These are phyloP conservation scores for Listrodromus nycthemerus DNA, from an alignment of 2,888 invertebrate species.

Conservation along the genomic window DNA sequence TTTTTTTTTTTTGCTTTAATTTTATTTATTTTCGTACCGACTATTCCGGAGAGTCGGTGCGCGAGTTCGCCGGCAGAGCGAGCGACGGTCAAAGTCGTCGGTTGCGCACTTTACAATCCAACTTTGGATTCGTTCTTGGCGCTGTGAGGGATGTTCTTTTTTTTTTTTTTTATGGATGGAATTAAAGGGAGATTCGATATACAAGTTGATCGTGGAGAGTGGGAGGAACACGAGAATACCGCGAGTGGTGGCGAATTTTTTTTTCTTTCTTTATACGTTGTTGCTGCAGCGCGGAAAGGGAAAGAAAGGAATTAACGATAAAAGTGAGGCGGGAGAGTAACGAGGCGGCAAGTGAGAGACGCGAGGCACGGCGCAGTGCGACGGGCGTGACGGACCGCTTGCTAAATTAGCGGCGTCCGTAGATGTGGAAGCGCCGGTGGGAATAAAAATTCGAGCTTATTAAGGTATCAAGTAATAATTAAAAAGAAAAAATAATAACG, in stretches of 20 bases:
- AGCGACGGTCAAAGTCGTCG: constrained; percentile 1
- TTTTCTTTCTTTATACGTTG: not conserved
- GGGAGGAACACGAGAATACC: not conserved
- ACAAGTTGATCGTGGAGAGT: not conserved
- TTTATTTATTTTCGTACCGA: constrained; percentile 51
- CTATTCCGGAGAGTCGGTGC: constrained; percentile 32
- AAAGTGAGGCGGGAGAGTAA: constrained; percentile 5
- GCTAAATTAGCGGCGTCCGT: constrained; percentile 25
- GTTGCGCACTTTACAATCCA: constrained; percentile 25
- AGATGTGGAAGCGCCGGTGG: not conserved
- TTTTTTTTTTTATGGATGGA: too few relatives aligned
- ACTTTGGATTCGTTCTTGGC: constrained; percentile 38
- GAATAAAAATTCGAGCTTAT: not conserved
- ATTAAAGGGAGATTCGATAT: too few relatives aligned
- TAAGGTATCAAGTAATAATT: not conserved
- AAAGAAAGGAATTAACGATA: constrained; percentile 24
- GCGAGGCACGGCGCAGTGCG: constrained; percentile 3
- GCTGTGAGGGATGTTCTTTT: not conserved
- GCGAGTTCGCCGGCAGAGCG: not conserved
- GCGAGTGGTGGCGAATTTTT: not conserved
- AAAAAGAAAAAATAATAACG: not conserved
- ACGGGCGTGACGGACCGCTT: constrained; percentile 4
- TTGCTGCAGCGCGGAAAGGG: constrained; percentile 26
- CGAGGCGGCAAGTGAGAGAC: constrained; percentile 1
- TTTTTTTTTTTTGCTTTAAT: constrained; percentile 25